Evolutionary conservation across 2,797 vertebrate genomes (phyloP).

Genomic region (Argyrosomus regius): DNA sequence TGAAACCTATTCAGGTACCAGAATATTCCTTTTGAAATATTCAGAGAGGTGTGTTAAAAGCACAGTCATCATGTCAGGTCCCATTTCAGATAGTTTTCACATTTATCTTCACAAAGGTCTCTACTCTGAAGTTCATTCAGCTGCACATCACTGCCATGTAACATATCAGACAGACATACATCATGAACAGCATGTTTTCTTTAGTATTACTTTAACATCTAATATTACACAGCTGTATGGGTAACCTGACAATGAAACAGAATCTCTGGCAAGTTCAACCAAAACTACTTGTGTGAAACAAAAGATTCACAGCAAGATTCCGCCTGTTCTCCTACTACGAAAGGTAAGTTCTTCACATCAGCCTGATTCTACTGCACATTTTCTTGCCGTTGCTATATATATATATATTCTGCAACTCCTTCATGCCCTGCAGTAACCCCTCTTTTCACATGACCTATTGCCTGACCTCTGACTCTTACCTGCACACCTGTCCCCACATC

Average conservation of each 20-base stretch:
- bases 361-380: too few species aligned
- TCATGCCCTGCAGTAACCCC: too few species aligned
- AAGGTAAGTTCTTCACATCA: too few species aligned
- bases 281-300: too few species aligned
- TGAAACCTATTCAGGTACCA: constrained; percentile 28
- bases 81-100: constrained; percentile 3
- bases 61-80: neutral
- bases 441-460: too few species aligned
- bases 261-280: too few species aligned
- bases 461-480: too few species aligned
- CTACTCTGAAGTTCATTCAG: neutral
- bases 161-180: neutral
- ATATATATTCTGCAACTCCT: too few species aligned
- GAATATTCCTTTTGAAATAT: constrained; percentile 12
- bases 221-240: neutral
- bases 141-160: neutral
- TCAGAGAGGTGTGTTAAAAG: constrained; percentile 26
- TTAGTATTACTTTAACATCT: neutral
- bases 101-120: neutral
- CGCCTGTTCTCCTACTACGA: too few species aligned
- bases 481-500: too few species aligned
- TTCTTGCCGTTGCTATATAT: too few species aligned
- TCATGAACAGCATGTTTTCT: neutral
- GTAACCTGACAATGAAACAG: neutral
- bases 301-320: too few species aligned